Conservation (phyloP, 2,113 vertebrate genomes). For the Hippolais icterina region DNA sequence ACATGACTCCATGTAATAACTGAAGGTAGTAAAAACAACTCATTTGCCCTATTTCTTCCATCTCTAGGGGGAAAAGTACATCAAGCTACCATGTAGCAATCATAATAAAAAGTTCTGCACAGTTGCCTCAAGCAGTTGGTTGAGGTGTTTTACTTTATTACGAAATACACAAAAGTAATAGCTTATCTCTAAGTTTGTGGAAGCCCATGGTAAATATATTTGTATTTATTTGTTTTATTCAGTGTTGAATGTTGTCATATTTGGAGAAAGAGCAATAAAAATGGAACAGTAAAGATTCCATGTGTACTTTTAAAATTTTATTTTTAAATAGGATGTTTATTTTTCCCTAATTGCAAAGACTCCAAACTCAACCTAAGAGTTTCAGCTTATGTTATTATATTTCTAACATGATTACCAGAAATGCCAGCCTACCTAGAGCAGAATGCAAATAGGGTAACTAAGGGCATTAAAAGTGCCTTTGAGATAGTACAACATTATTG, state of each 20-base stretch:
- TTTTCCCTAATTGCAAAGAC: background rate
- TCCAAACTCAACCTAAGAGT: background rate
- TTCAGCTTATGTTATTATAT: background rate
- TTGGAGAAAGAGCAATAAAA: background rate
- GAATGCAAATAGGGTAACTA: background rate
- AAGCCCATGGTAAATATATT: background rate
- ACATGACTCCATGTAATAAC: constrained; percentile 11
- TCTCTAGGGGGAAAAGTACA: background rate
- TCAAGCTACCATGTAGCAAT: constrained; percentile 10
- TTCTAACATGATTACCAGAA: background rate
- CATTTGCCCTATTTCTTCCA: constrained; percentile 10
- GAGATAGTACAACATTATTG: background rate
- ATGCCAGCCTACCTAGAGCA: background rate
- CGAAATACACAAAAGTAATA: background rate
- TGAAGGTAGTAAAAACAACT: constrained; percentile 12
- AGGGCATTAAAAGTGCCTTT: background rate
- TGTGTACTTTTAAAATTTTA: background rate
- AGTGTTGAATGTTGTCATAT: background rate
- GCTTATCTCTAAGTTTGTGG: background rate
- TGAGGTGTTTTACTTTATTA: constrained; percentile 15
- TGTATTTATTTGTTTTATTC: background rate
- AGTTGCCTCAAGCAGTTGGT: background rate
- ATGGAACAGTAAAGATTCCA: background rate
- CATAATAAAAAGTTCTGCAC: constrained; percentile 4
- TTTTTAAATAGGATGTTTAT: background rate